phyloP scores from a whole-genome alignment of 1,140 invertebrate genomes.

The Dryas iulia region DNA sequence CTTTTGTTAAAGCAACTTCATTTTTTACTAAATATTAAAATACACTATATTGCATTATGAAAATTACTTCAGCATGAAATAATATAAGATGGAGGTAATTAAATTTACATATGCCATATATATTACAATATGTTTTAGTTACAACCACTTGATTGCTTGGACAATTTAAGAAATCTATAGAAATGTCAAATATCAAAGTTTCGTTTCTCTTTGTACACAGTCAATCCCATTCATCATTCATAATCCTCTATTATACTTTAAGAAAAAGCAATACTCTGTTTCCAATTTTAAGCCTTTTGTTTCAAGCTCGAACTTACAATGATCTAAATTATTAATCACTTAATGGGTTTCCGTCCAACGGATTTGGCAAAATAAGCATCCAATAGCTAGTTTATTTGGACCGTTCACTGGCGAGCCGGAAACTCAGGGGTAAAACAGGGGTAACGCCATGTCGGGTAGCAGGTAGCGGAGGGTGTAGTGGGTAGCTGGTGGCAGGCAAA shows the following conservation, averaged over 20 bases:
- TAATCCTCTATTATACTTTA: neutral
- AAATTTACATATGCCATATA: too few species aligned
- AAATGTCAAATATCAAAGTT: neutral
- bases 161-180: neutral
- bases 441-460: neutral
- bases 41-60: too few species aligned
- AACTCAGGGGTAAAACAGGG: neutral
- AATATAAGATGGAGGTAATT: too few species aligned
- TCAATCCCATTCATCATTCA: neutral
- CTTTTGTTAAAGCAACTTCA: neutral
- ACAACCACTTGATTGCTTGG: neutral
- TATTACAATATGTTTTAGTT: neutral
- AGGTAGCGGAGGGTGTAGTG: neutral
- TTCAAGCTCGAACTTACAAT: conserved; percentile 16
- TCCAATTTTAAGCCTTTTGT: conserved; percentile 17
- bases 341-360: conserved; percentile 30
- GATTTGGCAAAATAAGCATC: conserved; percentile 29
- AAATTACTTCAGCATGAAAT: too few species aligned
- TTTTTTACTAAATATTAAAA: neutral
- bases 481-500: conserved; percentile 15
- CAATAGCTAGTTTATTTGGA: conserved; percentile 22
- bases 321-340: conserved; percentile 35
- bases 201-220: neutral
- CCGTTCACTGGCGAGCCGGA: neutral
- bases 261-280: neutral